Conservation (phyloP, 2,113 vertebrate species). For the Clarias magur region DNA sequence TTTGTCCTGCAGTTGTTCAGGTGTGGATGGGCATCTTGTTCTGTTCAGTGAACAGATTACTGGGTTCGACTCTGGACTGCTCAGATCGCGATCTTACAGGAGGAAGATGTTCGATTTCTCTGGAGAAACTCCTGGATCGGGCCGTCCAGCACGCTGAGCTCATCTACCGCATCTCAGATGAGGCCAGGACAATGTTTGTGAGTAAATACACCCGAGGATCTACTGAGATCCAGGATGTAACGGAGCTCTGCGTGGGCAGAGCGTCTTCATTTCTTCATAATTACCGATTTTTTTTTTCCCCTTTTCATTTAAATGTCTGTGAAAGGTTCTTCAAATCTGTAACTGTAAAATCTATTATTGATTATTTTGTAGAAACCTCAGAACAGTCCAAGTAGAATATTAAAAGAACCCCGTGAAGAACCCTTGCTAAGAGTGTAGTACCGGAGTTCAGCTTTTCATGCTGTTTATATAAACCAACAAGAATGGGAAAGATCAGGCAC, state of each 20-base stretch:
- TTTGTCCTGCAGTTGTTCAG: conserved; percentile 44
- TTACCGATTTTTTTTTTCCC: background rate
- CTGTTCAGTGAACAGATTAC: conserved; percentile 25
- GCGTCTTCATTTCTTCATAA: background rate
- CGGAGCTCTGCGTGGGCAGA: background rate
- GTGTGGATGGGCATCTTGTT: conserved; percentile 47
- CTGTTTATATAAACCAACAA: background rate
- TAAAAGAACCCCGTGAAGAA: background rate
- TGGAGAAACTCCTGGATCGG: conserved; percentile 59
- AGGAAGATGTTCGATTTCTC: conserved; percentile 43
- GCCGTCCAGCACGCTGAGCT: conserved; percentile 58
- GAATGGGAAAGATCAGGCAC: background rate
- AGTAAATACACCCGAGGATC: conserved; percentile 30
- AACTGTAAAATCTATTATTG: background rate
- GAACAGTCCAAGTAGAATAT: background rate
- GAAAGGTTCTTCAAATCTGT: background rate
- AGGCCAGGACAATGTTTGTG: conserved; percentile 56
- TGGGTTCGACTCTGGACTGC: conserved; percentile 44
- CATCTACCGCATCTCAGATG: conserved; percentile 57
- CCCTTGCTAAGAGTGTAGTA: background rate
- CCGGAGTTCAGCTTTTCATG: background rate
- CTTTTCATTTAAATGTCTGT: background rate
- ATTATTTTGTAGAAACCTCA: background rate
- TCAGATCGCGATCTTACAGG: conserved; percentile 18
- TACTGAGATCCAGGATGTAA: background rate